Conservation (phyloP, 2,797 vertebrate genomes). For the Sebastes flavidus region DNA sequence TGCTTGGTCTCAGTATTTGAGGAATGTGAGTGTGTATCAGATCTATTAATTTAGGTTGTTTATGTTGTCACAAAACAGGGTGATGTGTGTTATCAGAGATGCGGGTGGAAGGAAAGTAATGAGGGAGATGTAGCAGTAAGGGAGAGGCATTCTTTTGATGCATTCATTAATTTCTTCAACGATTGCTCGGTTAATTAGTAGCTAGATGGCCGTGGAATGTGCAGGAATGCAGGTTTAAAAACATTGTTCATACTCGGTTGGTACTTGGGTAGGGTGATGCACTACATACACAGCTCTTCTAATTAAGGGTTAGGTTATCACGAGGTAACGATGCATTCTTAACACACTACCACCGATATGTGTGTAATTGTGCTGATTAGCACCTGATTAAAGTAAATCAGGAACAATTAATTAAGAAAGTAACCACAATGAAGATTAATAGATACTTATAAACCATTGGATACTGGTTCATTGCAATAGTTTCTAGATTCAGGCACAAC, state of each 20-base stretch:
- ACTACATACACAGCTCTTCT: background rate
- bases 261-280: background rate
- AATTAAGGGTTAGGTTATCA: background rate
- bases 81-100: slow-evolving; percentile 59
- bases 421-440: background rate
- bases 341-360: background rate
- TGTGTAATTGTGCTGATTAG: background rate
- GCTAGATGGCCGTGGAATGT: slow-evolving; percentile 31
- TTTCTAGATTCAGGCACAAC: background rate
- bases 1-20: slow-evolving; percentile 8
- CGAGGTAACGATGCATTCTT: background rate
- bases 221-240: slow-evolving; percentile 19
- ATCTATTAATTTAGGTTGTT: slow-evolving; percentile 66
- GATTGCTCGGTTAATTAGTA: slow-evolving; percentile 60
- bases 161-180: slow-evolving; percentile 53
- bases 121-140: slow-evolving; percentile 38
- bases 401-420: background rate
- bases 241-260: background rate
- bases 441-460: background rate
- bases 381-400: background rate
- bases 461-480: background rate
- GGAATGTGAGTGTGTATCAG: slow-evolving; percentile 3
- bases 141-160: slow-evolving; percentile 48
- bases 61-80: slow-evolving; percentile 51
- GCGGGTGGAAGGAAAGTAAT: slow-evolving; percentile 46